phyloP scores from a whole-genome alignment of 2,113 vertebrate species.

The Clarias gariepinus region DNA sequence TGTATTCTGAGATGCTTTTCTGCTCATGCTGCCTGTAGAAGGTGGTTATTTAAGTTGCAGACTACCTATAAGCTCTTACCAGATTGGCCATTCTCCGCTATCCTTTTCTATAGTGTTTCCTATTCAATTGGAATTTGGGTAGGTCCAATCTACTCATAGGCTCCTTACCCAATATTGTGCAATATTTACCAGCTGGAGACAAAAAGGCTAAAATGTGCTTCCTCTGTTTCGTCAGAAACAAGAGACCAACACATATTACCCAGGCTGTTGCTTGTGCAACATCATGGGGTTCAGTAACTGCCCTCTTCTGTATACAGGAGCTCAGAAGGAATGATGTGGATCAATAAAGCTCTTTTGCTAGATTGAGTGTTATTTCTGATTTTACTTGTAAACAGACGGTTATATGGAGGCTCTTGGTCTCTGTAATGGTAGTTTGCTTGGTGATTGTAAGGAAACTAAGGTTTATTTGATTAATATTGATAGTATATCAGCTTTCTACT shows the following conservation, averaged over 20 bases:
- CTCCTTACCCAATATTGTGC: neutral
- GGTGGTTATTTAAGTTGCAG: neutral
- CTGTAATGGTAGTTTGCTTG: neutral
- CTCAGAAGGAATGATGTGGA: neutral
- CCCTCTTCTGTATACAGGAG: neutral
- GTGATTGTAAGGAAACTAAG: neutral
- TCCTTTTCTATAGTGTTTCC: neutral
- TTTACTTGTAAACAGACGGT: neutral
- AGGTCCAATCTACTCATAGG: neutral
- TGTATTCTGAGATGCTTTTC: slow-evolving; percentile 3
- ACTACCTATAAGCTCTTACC: neutral
- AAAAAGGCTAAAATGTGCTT: neutral
- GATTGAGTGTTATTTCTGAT: no score
- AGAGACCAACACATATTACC: neutral
- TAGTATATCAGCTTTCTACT: neutral
- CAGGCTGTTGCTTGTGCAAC: neutral
- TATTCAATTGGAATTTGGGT: neutral
- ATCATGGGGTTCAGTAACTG: neutral
- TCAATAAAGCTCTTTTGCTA: neutral
- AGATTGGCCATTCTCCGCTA: neutral
- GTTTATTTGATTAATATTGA: neutral
- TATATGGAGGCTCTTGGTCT: neutral
- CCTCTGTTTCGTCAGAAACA: neutral
- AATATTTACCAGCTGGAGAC: neutral
- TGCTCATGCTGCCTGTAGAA: neutral